Conservation (phyloP, 2,113 vertebrate species). For the Ondatra zibethicus region DNA sequence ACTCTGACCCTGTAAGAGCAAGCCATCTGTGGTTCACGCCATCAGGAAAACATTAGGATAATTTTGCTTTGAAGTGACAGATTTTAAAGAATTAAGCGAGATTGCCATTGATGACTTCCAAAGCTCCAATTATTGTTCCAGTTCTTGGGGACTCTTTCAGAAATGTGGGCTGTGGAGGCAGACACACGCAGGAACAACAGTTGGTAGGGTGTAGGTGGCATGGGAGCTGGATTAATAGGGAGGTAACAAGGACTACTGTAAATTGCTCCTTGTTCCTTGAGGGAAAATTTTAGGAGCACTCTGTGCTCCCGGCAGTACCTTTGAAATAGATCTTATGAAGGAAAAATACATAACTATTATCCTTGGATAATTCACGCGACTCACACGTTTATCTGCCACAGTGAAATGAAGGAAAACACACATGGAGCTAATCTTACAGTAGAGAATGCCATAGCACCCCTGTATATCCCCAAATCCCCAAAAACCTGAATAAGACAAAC, state of each 20-base stretch:
- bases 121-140: conserved; percentile 71
- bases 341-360: conserved; percentile 73
- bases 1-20: conserved; percentile 80
- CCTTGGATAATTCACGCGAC: conserved; percentile 75
- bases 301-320: conserved; percentile 82
- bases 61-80: conserved; percentile 82
- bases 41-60: conserved; percentile 76
- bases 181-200: conserved; percentile 66
- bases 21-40: conserved; percentile 84
- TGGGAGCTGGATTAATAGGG: conserved; percentile 77
- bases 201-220: conserved; percentile 77
- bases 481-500: not conserved
- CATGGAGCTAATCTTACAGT: conserved; percentile 51
- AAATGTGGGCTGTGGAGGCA: conserved; percentile 79
- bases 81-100: conserved; percentile 82
- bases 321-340: conserved; percentile 77
- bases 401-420: conserved; percentile 72
- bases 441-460: not conserved
- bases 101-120: conserved; percentile 83
- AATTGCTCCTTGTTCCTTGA: conserved; percentile 70
- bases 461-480: not conserved
- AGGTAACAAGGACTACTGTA: conserved; percentile 75
- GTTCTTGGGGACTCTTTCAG: conserved; percentile 48
- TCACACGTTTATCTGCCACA: conserved; percentile 75
- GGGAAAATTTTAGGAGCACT: conserved; percentile 79